Evolutionary conservation across 2,888 invertebrate genomes (phyloP).

Genomic region (Copidosoma aretas): DNA sequence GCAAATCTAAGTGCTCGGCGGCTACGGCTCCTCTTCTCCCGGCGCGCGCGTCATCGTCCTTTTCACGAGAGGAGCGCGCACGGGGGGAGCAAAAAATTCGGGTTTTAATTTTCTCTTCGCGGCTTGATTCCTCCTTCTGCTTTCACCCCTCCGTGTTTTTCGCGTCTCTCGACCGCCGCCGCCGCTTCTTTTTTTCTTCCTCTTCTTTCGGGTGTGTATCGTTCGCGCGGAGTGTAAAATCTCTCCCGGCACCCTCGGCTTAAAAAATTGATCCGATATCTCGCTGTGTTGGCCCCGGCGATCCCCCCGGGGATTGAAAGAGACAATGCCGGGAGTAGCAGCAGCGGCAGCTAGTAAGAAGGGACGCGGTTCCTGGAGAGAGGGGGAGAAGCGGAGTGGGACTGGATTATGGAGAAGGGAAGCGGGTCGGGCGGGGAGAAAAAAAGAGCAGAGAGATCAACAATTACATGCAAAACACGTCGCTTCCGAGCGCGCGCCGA

Average conservation of each 20-base stretch:
- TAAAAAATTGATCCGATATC: slow-evolving; percentile 64
- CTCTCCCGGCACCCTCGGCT: slow-evolving; percentile 58
- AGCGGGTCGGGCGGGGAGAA: slow-evolving; percentile 23
- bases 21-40: slow-evolving; percentile 23
- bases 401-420: slow-evolving; percentile 40
- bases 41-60: slow-evolving; percentile 11
- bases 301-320: slow-evolving; percentile 58
- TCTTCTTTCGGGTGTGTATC: neutral
- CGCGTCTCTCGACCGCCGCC: slow-evolving; percentile 41
- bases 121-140: slow-evolving; percentile 57
- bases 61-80: slow-evolving; percentile 2
- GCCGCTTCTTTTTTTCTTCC: slow-evolving; percentile 25
- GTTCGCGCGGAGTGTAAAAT: slow-evolving; percentile 56
- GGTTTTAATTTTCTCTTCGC: slow-evolving; percentile 57
- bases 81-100: too few species aligned
- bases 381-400: slow-evolving; percentile 30
- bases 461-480: too few species aligned
- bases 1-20: slow-evolving; percentile 30
- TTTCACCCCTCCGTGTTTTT: slow-evolving; percentile 31
- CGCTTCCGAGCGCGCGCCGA: too few species aligned
- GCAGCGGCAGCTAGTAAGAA: slow-evolving; percentile 39
- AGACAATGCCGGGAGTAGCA: slow-evolving; percentile 54
- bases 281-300: slow-evolving; percentile 58
- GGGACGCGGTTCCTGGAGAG: slow-evolving; percentile 3
- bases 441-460: slow-evolving; percentile 23